phyloP scores from a whole-genome alignment of 2,797 vertebrate species.

The Rachycentron canadum region DNA sequence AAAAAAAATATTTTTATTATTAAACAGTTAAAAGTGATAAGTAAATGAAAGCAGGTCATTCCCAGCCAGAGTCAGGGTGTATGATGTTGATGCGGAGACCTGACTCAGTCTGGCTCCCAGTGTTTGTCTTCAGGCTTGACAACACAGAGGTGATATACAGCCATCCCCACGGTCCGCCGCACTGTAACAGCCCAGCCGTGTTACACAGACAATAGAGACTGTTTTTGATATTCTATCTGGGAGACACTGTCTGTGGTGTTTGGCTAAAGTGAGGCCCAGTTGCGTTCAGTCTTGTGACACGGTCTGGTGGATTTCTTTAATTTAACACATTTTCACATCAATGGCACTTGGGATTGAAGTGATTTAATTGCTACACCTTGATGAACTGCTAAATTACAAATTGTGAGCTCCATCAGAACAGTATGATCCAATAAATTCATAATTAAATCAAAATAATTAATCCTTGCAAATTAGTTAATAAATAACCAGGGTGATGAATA shows the following conservation, averaged over 20 bases:
- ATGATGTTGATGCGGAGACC: slow-evolving; percentile 39
- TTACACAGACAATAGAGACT: slow-evolving; percentile 75
- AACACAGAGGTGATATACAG: slow-evolving; percentile 76
- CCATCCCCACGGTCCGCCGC: slow-evolving; percentile 66
- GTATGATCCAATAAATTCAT: slow-evolving; percentile 36
- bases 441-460: slow-evolving; percentile 39
- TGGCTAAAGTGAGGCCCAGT: slow-evolving; percentile 60
- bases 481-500: background rate
- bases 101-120: slow-evolving; percentile 39
- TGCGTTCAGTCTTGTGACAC: slow-evolving; percentile 58
- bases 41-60: slow-evolving; percentile 31
- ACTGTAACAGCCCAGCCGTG: slow-evolving; percentile 72
- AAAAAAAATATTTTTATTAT: background rate
- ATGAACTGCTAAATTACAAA: slow-evolving; percentile 49
- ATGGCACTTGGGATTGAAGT: slow-evolving; percentile 39
- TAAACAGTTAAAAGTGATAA: slow-evolving; percentile 7
- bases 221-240: slow-evolving; percentile 83
- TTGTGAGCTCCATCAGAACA: slow-evolving; percentile 18
- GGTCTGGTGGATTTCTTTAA: slow-evolving; percentile 67
- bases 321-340: slow-evolving; percentile 65
- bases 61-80: slow-evolving; percentile 39
- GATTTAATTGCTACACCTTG: slow-evolving; percentile 60
- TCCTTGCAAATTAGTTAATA: slow-evolving; percentile 26
- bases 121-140: slow-evolving; percentile 61
- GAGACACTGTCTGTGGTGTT: slow-evolving; percentile 52